Conservation (phyloP, 2,113 vertebrate genomes). For the Oryzias woworae region DNA sequence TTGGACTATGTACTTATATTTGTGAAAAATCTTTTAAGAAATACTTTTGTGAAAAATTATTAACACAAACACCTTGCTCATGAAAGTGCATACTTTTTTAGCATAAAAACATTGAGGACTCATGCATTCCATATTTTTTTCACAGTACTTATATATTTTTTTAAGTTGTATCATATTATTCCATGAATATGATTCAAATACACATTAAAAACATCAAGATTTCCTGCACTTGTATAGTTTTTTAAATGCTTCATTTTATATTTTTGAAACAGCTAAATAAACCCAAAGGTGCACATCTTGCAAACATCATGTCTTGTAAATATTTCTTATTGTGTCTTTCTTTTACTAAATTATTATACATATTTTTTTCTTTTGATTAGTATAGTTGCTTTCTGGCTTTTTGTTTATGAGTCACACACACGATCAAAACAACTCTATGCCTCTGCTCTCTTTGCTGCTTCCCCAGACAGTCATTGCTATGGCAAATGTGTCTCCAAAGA, state of each 20-base stretch:
- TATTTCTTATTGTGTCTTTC: neutral
- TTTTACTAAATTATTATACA: neutral
- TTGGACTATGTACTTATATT: neutral
- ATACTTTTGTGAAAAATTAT: too few relatives aligned
- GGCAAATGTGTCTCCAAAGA: slow-evolving; percentile 52
- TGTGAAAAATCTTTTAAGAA: too few relatives aligned
- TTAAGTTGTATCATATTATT: neutral
- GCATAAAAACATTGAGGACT: too few relatives aligned
- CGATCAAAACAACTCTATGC: slow-evolving; percentile 5
- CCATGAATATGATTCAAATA: neutral
- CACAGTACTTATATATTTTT: too few relatives aligned
- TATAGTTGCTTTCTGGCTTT: neutral
- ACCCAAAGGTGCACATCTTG: too few relatives aligned
- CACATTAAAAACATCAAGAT: neutral
- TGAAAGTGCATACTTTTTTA: too few relatives aligned
- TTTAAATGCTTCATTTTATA: too few relatives aligned
- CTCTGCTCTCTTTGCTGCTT: neutral
- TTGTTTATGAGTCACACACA: neutral
- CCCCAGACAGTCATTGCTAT: slow-evolving; percentile 48
- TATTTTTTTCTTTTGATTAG: neutral
- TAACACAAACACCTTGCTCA: too few relatives aligned
- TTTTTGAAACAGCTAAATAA: too few relatives aligned
- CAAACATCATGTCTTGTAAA: neutral
- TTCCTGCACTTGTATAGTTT: too few relatives aligned
- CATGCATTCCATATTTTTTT: too few relatives aligned